Evolutionary conservation across 2,797 vertebrate species (phyloP).

Genomic region (Apogon talboti): DNA sequence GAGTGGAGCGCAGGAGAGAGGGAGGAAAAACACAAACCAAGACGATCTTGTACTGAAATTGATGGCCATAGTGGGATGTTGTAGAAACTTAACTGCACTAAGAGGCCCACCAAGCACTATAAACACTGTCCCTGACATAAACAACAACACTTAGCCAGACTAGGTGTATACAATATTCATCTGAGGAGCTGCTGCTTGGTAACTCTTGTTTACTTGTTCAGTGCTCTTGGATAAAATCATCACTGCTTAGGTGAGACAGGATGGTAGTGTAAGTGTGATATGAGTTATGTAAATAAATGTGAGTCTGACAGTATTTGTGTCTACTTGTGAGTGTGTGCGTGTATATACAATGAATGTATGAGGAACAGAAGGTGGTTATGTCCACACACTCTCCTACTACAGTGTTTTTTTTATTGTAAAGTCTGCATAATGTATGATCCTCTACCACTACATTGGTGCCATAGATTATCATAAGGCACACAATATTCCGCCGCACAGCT

Average conservation of each 20-base stretch:
- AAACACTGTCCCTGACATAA: conserved; percentile 87
- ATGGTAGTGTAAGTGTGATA: conserved; percentile 49
- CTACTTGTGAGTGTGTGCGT: conserved; percentile 21
- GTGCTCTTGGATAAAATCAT: conserved; percentile 66
- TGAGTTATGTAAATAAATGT: conserved; percentile 51
- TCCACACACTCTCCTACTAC: conserved; percentile 59
- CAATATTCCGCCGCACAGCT: conserved; percentile 54
- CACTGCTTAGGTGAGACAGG: conserved; percentile 65
- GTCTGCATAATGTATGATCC: conserved; percentile 77
- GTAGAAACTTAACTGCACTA: conserved; percentile 86
- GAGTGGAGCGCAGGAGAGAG: conserved; percentile 40
- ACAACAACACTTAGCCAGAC: conserved; percentile 86
- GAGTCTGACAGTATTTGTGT: conserved; percentile 46
- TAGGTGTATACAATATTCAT: conserved; percentile 87
- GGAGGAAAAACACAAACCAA: conserved; percentile 57
- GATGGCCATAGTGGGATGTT: conserved; percentile 84
- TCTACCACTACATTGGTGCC: conserved; percentile 54
- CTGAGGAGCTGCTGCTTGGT: conserved; percentile 77
- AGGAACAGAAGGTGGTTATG: conserved; percentile 58
- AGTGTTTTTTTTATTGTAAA: conserved; percentile 55
- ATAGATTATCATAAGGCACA: conserved; percentile 66
- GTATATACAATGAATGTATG: conserved; percentile 35
- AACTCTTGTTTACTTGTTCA: conserved; percentile 82
- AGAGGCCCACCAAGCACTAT: conserved; percentile 86
- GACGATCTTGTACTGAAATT: conserved; percentile 79